Base-by-base conservation (phyloP, 2,888 invertebrate species). In the Frankliniella fusca region DNA sequence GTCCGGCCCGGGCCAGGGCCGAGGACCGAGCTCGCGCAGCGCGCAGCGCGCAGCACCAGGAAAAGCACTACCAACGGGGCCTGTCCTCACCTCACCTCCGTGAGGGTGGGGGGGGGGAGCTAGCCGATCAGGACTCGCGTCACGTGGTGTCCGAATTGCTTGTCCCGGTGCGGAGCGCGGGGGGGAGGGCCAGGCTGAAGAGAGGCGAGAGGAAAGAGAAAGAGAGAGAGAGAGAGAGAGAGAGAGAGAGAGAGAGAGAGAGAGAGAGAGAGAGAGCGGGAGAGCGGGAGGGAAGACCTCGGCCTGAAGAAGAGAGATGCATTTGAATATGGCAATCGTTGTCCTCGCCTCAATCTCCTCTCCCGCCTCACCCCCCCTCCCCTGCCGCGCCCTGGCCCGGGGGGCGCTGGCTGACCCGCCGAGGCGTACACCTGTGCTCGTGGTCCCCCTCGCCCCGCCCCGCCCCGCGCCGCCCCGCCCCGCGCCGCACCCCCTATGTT, bases 81-180 rank as follows among this genome's bases (percentile, higher is more conserved):
- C 2, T 3, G 38, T 2, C 38, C 38, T 38, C 38, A 5, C 3
- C 38, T 5, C 2, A 5, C 38, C 38, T 38, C 38, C 3, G 38
- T 5, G 38, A 2, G 38, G 38, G 5, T 3, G 38, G 38, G 38
- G 38, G 38, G 5, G 5, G 38, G 38, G 38, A 38, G 38, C 70
- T 9, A 12, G 70, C 8, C 70, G 23, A 76, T 76, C 70, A 76
- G 27, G 70, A 76, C 70, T n/a, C 70, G 70, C 27, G 70, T 76
- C 70, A 76, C 70, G 70, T 76, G 70, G 27, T 23, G 70, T 76
- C 70, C 70, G 70, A 76, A 76, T 76, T 76, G 70, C 70, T 76
- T 76, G 70, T 76, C 70, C 70, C 70, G 54, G 20, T 38, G 38
- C 38, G 54, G 54, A n/a, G n/a, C n/a, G 9, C 70, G 70, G 70